Evolutionary conservation across 2,888 invertebrate genomes (phyloP), one percentile per base, ranked within the genome.

Genomic region (Agrilus biguttatus): DNA sequence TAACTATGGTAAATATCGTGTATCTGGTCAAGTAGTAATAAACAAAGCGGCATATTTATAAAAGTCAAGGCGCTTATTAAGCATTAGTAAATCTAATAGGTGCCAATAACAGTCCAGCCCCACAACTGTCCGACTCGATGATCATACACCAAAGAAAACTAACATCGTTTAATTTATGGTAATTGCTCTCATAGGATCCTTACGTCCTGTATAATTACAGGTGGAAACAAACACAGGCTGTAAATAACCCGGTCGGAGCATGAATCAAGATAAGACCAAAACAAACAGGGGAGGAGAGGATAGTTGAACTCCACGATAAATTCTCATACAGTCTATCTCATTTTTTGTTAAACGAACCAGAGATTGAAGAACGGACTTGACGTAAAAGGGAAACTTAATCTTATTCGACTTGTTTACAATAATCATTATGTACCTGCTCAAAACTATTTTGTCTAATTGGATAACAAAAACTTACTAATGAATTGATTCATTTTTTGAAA

Each of bases 151-250:
- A 35, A 23, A 32, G 37, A 37, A 42, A 21, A 39, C 37, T 14
- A 40, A 28, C 40, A 46, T 44, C 43, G 43, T 36, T 53, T 56
- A 57, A 59, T 58, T 58, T 58, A 59, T 55, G 57, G 54, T 58
- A 57, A 58, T 58, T 56, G 54, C 55, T 49, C 53, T 51, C 47
- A 50, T 51, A 50, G 50, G 51, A 47, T 48, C 52, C 49, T 48
- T 45, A 49, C 49, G 52, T 52, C 55, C 52, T 55, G 55, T 55
- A 55, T 57, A 56, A 57, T 56, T 57, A 57, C 56, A 52, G 45
- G 47, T 50, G 50, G 51, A 52, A 28, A 28, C 28, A 28, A 28
- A 28, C 52, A 51, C 47, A 42, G 49, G 52, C 49, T 50, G 53
- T 57, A 58, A 58, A 55, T 55, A 53, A 55, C 50, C 41, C 37